Conservation (phyloP, 1,140 invertebrate species). For the Aphis gossypii region DNA sequence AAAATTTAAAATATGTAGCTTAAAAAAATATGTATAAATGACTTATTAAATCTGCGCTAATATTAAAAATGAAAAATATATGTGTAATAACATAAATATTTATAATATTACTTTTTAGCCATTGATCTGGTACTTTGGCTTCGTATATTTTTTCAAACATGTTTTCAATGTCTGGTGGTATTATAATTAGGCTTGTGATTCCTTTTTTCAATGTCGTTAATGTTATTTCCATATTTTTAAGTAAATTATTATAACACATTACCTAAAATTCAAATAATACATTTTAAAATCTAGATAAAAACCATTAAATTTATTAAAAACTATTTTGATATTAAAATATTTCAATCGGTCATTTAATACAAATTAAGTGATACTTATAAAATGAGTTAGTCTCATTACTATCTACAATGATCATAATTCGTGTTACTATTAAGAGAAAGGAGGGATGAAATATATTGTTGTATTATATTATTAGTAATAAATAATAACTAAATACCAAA, state of each 20-base stretch:
- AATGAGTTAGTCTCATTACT: not conserved
- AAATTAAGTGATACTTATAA: not conserved
- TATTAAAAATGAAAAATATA: not conserved
- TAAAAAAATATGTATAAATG: not conserved
- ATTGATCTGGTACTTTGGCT: conserved; percentile 64
- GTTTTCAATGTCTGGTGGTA: conserved; percentile 82
- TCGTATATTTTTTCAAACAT: conserved; percentile 82
- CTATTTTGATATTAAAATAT: no score
- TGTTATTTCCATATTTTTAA: not conserved
- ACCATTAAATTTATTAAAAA: no score
- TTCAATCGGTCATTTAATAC: not conserved
- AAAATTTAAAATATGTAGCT: not conserved
- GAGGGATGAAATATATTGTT: not conserved
- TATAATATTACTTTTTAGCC: conserved; percentile 62
- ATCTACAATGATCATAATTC: not conserved
- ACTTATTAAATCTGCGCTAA: not conserved
- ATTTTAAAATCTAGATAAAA: not conserved
- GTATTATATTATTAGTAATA: not conserved
- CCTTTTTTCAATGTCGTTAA: conserved; percentile 63
- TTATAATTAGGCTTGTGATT: conserved; percentile 82
- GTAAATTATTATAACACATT: conserved; percentile 61
- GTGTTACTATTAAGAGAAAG: not conserved
- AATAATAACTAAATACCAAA: not conserved
- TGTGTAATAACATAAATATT: not conserved
- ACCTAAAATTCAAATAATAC: conserved; percentile 61